Base-by-base conservation (phyloP, 1,140 invertebrate genomes). In the Phenacoccus solenopsis region DNA sequence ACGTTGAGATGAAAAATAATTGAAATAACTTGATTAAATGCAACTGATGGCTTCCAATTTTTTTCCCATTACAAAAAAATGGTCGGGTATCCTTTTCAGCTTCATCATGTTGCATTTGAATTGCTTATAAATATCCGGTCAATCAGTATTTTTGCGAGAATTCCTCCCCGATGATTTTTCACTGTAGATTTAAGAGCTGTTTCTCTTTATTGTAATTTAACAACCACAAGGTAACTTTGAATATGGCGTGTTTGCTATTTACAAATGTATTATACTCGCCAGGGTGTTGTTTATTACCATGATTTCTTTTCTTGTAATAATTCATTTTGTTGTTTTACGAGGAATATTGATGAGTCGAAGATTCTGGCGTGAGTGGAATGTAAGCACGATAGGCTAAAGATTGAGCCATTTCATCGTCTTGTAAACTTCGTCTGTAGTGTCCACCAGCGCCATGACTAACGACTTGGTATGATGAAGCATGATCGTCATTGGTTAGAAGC, bases 401-500 rank as follows among this genome's bases (percentile, higher is more conserved):
- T 5, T 69, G 68, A 22, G 67, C 28, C 0, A 67, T 3, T 28
- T 70, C 70, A 24, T 75, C 74, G 22, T 72, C 67, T 28, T 69
- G 68, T 1, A 74, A 61, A 30, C 72, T 72, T 12, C 74, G 68
- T 25, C 71, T 68, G 67, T 73, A 74, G 69, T 74, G 72, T n/a
- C 70, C 69, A 0, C 61, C 73, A n/a, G n/a, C n/a, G 5, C 71
- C 70, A 28, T 72, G 70, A 16, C 71, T 68, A 2, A 75, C 69
- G 21, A 74, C 72, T 69, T 73, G 69, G 28, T 69, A 68, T 35
- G 61, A 69, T 16, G 56, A 28, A 27, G 73, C 73, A 4, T 70
- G 72, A 9, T 72, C 72, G 10, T 70, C 72, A 0, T 82, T 81
- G 25, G 82, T 82, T 16, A 91, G 79, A 0, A 92, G 81, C 75